Percentiles rank a stretch among this genome's conserved stretches.
Conservation (phyloP, 2,797 vertebrate genomes). For the Gallirallus australis region DNA sequence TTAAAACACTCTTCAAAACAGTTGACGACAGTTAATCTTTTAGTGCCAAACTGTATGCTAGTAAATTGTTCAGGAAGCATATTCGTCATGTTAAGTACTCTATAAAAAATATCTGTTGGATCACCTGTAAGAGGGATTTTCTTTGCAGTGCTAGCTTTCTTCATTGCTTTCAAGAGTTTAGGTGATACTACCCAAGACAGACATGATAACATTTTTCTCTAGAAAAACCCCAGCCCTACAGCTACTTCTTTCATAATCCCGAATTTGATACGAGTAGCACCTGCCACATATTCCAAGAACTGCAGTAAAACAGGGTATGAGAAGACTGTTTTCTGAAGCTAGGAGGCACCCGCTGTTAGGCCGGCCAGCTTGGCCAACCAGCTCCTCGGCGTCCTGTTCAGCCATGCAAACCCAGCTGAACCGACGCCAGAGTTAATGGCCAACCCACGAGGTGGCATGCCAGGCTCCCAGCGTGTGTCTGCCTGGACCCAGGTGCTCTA, state of each 20-base stretch:
- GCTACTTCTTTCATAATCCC: background rate
- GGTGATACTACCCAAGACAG: background rate
- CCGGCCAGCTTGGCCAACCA: background rate
- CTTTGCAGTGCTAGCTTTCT: background rate
- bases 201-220: background rate
- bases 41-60: background rate
- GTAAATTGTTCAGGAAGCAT: background rate
- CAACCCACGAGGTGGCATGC: background rate
- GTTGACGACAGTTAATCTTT: background rate
- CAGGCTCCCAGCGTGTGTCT: background rate
- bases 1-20: slow-evolving; percentile 1
- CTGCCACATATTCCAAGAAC: background rate
- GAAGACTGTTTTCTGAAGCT: background rate
- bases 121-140: background rate
- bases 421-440: background rate
- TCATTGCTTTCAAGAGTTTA: background rate
- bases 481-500: background rate
- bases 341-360: background rate
- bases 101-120: background rate
- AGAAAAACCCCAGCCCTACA: background rate
- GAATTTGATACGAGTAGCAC: background rate
- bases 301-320: background rate
- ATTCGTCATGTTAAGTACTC: background rate
- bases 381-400: background rate
- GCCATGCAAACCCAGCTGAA: background rate